Percentiles rank a stretch among this genome's conserved stretches.
Evolutionary conservation across 1,140 invertebrate genomes (phyloP).

Genomic region (Drosophila prosaltans): DNA sequence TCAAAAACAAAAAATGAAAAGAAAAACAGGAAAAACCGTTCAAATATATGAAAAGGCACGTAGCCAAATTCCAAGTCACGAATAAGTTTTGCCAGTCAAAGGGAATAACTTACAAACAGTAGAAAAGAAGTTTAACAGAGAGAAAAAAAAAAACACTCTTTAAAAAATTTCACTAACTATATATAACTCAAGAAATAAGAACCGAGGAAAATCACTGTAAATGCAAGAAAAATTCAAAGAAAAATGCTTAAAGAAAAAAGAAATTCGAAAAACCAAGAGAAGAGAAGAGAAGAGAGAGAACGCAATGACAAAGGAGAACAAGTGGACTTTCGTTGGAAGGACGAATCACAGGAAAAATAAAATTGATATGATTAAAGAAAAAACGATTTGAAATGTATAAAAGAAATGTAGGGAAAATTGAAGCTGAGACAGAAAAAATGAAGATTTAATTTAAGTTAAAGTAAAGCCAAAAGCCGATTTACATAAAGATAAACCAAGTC

Average conservation of each 20-base stretch:
- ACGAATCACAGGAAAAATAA: neutral
- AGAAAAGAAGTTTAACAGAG: neutral
- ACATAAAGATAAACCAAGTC: too few relatives aligned
- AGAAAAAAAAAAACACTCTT: neutral
- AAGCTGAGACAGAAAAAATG: too few relatives aligned
- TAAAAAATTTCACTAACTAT: neutral
- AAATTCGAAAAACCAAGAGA: neutral
- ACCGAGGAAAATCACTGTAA: too few relatives aligned
- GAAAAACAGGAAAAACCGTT: constrained; percentile 9
- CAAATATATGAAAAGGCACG: constrained; percentile 18
- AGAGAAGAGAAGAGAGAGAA: neutral
- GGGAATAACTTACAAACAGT: constrained; percentile 13
- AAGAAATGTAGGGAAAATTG: too few relatives aligned
- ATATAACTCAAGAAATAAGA: too few relatives aligned
- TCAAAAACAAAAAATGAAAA: neutral
- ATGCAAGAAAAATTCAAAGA: neutral
- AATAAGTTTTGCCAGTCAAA: constrained; percentile 12
- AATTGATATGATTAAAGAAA: too few relatives aligned
- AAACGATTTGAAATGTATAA: too few relatives aligned
- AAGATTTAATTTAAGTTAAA: too few relatives aligned
- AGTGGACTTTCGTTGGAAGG: neutral
- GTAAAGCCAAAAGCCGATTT: too few relatives aligned
- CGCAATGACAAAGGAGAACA: too few relatives aligned
- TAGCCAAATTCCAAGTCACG: constrained; percentile 23
- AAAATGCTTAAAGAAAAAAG: neutral